These are phyloP conservation scores for Diaprepes abbreviatus DNA, from an alignment of 2,888 invertebrate genomes.

Conservation along the genomic window DNA sequence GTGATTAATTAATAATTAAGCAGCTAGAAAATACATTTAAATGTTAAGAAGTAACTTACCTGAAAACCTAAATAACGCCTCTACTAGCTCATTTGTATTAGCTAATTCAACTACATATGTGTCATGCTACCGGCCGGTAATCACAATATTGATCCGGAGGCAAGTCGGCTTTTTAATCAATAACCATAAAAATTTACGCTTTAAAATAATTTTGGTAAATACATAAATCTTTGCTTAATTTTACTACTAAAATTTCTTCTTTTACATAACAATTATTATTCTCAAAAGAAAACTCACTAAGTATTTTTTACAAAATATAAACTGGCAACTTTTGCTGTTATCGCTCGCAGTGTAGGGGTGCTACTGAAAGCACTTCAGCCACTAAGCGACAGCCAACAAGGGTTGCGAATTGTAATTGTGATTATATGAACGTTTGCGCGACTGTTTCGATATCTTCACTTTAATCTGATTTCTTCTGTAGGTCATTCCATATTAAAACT, in stretches of 20 bases:
- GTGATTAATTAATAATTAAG: no score
- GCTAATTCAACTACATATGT: constrained; percentile 1
- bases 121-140: constrained; percentile 16
- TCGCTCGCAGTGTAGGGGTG: not conserved
- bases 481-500: no score
- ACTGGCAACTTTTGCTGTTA: not conserved
- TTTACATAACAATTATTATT: not conserved
- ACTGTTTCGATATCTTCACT: no score
- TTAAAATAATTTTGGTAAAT: not conserved
- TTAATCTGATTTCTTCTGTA: no score
- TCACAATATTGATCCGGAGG: constrained; percentile 14
- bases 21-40: no score
- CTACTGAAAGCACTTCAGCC: constrained; percentile 3
- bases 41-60: constrained; percentile 7
- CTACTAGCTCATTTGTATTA: not conserved
- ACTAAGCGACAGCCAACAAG: not conserved
- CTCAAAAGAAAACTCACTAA: not conserved
- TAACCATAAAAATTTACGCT: not conserved
- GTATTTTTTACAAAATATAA: not conserved
- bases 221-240: not conserved
- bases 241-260: not conserved
- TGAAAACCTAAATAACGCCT: not conserved
- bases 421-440: constrained; percentile 2
- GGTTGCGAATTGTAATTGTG: constrained; percentile 4
- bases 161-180: not conserved